Evolutionary conservation across 2,113 vertebrate species (phyloP).

Genomic region (Pithys albifrons): DNA sequence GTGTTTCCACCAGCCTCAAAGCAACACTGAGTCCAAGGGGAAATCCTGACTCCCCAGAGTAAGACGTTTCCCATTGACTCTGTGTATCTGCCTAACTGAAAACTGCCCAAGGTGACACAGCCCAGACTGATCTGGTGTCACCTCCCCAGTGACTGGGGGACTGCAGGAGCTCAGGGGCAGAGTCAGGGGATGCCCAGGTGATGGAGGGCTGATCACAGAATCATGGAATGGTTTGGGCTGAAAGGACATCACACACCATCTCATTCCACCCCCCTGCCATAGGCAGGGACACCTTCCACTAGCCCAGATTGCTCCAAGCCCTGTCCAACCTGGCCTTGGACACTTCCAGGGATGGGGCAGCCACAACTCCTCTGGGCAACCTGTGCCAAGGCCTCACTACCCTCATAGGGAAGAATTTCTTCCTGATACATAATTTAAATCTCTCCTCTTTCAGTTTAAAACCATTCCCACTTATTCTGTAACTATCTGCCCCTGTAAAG

Average conservation of each 20-base stretch:
- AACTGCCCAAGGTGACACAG: not conserved
- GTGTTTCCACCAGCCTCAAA: not conserved
- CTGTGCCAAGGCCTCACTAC: not conserved
- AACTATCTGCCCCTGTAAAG: not conserved
- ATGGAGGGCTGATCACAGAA: not conserved
- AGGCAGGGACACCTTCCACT: not conserved
- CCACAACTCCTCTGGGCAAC: accelerated
- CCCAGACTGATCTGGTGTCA: not conserved
- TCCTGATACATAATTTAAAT: not conserved
- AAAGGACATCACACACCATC: not conserved
- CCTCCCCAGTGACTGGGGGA: not conserved
- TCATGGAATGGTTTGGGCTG: not conserved
- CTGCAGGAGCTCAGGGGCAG: not conserved
- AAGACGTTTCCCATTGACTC: not conserved
- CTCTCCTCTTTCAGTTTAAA: not conserved
- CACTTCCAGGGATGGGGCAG: not conserved
- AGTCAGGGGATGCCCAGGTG: not conserved
- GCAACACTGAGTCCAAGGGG: not conserved
- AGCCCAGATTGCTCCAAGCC: accelerated
- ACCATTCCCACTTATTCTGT: not conserved
- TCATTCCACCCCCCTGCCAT: not conserved
- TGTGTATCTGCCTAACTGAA: not conserved
- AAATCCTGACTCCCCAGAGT: not conserved
- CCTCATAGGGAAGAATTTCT: not conserved
- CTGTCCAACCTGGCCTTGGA: accelerated